A percentile compares a stretch with the other conserved stretches of the same genome.
phyloP scores from a whole-genome alignment of 2,113 vertebrate species.

The Otolemur garnettii region DNA sequence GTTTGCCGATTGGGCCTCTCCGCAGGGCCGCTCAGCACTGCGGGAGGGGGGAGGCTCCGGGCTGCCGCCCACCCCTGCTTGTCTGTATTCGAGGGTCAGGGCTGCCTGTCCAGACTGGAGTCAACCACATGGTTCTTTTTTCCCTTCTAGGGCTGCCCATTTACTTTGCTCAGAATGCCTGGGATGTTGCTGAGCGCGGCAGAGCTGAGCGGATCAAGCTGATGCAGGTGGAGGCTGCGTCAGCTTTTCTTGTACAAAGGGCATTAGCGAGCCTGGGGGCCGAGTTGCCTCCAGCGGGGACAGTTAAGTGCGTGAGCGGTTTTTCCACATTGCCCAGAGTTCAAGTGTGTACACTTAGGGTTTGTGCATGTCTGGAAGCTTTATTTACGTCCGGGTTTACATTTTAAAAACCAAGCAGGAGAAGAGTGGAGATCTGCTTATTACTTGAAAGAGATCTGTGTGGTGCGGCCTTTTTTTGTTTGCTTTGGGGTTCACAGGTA shows the following conservation, averaged over 20 bases:
- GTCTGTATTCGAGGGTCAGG: neutral
- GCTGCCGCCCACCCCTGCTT: neutral
- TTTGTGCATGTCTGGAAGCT: neutral
- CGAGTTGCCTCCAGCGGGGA: neutral
- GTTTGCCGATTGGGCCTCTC: no score
- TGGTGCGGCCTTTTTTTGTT: neutral
- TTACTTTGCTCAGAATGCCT: neutral
- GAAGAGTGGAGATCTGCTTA: neutral
- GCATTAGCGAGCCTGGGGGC: slow-evolving; percentile 36
- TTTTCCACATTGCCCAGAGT: slow-evolving; percentile 44
- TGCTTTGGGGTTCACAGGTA: neutral
- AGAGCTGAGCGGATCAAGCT: slow-evolving; percentile 59
- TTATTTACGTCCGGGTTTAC: neutral
- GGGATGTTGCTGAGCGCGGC: slow-evolving; percentile 52
- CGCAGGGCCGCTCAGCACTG: neutral
- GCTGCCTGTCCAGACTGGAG: neutral
- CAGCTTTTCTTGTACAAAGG: slow-evolving; percentile 73
- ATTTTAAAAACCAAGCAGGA: neutral
- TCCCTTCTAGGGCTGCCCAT: neutral
- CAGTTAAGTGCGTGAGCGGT: slow-evolving; percentile 40
- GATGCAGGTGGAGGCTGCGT: slow-evolving; percentile 72
- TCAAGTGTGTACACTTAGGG: neutral
- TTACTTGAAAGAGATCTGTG: neutral
- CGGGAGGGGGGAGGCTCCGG: neutral
- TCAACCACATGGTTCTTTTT: neutral